These are phyloP conservation scores for Hypotaenidia philippensis DNA, from an alignment of 2,797 vertebrate species.

Conservation along the genomic window DNA sequence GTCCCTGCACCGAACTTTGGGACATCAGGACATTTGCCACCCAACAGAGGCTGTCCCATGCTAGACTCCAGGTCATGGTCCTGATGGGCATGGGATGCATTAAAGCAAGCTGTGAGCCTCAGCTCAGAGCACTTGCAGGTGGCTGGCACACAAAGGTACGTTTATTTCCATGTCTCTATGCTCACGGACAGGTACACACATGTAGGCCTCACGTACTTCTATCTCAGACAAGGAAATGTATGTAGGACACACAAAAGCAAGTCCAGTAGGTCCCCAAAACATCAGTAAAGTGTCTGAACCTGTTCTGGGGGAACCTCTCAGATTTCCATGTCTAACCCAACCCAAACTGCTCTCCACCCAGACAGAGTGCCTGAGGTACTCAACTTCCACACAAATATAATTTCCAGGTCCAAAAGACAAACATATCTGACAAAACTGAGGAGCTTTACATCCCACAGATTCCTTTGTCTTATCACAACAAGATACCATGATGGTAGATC, in stretches of 20 bases:
- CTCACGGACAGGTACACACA: fast-evolving
- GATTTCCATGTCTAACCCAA: not conserved
- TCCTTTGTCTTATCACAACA: no score
- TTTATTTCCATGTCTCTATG: not conserved
- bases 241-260: not conserved
- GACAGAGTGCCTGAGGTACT: not conserved
- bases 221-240: not conserved
- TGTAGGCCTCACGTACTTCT: not conserved
- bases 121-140: not conserved
- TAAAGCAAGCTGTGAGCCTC: not conserved
- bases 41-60: fast-evolving
- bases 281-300: not conserved
- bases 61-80: fast-evolving
- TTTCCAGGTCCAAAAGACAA: not conserved
- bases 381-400: not conserved
- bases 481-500: fast-evolving
- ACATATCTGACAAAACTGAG: not conserved
- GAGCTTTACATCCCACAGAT: not conserved
- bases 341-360: not conserved
- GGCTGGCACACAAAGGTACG: not conserved
- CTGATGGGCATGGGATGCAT: fast-evolving
- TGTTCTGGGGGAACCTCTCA: not conserved
- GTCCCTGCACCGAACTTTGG: not conserved
- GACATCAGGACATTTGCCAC: not conserved
- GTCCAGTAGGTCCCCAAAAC: not conserved